These are phyloP conservation scores for Cartodere bifasciata DNA, from an alignment of 2,888 invertebrate species.

Conservation along the genomic window DNA sequence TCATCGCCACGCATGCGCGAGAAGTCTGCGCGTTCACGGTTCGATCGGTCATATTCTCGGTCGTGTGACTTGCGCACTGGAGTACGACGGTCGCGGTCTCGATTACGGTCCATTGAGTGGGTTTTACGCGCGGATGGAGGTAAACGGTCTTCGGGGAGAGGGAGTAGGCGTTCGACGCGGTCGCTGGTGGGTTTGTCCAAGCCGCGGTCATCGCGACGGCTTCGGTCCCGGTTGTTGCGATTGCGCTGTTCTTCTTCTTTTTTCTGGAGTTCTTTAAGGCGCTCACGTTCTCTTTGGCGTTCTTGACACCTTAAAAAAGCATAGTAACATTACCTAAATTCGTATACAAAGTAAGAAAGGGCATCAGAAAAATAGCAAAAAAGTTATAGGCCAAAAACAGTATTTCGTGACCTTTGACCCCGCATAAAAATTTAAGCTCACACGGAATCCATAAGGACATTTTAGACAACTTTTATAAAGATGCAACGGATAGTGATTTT, in stretches of 20 bases:
- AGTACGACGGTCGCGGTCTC: conserved; percentile 35
- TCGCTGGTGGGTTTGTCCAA: conserved; percentile 46
- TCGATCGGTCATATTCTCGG: conserved; percentile 23
- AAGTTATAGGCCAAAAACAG: no score
- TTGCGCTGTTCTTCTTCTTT: conserved; percentile 44
- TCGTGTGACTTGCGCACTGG: conserved; percentile 30
- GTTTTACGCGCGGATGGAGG: conserved; percentile 25
- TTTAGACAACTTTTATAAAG: no score
- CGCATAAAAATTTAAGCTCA: no score
- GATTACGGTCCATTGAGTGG: conserved; percentile 38
- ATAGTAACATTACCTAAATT: no score
- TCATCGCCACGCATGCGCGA: conserved; percentile 28
- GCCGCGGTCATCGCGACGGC: conserved; percentile 43
- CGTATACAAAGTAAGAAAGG: no score
- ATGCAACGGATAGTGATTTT: no score
- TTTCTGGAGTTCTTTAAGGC: conserved; percentile 35
- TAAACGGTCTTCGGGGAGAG: conserved; percentile 50
- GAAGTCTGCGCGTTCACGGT: conserved; percentile 23
- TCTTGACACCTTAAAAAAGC: conserved; percentile 46
- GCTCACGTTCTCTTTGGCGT: conserved; percentile 41
- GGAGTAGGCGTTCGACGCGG: conserved; percentile 47
- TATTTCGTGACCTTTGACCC: no score
- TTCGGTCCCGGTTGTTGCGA: conserved; percentile 34
- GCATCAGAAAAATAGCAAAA: no score
- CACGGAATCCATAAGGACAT: no score